A percentile compares a stretch with the other conserved stretches of the same genome.
Evolutionary conservation across 2,113 vertebrate species (phyloP).

Genomic region (Shinisaurus crocodilurus): DNA sequence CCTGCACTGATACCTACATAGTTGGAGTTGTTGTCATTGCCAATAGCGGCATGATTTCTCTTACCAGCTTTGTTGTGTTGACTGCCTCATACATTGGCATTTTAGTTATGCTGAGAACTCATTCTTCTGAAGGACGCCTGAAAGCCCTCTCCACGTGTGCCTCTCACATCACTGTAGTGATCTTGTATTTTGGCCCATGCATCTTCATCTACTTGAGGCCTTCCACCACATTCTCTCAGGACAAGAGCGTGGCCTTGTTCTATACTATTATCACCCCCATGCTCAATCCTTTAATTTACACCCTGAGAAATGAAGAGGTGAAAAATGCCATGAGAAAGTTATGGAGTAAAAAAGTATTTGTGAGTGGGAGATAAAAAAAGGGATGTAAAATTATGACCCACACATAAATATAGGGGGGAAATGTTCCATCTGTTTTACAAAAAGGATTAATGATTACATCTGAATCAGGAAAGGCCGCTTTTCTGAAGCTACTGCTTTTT

Average conservation of each 20-base stretch:
- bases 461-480: neutral
- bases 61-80: constrained; percentile 58
- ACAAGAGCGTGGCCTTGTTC: constrained; percentile 39
- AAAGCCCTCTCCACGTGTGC: constrained; percentile 58
- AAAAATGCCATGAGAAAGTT: constrained; percentile 66
- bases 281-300: constrained; percentile 72
- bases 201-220: constrained; percentile 44
- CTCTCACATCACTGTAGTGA: no score
- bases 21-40: constrained; percentile 56
- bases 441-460: neutral
- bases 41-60: constrained; percentile 59
- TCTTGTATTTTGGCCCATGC: constrained; percentile 30
- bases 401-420: neutral
- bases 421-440: neutral
- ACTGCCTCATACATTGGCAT: constrained; percentile 48
- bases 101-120: constrained; percentile 42
- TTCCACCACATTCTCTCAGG: constrained; percentile 46
- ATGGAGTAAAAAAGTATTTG: constrained; percentile 32
- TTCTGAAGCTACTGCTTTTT: no score
- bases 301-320: constrained; percentile 61
- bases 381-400: neutral
- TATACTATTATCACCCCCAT: constrained; percentile 46
- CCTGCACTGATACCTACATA: constrained; percentile 51
- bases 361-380: neutral
- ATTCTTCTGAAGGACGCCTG: neutral